phyloP scores from a whole-genome alignment of 1,140 invertebrate genomes.

The Zaprionus capensis region DNA sequence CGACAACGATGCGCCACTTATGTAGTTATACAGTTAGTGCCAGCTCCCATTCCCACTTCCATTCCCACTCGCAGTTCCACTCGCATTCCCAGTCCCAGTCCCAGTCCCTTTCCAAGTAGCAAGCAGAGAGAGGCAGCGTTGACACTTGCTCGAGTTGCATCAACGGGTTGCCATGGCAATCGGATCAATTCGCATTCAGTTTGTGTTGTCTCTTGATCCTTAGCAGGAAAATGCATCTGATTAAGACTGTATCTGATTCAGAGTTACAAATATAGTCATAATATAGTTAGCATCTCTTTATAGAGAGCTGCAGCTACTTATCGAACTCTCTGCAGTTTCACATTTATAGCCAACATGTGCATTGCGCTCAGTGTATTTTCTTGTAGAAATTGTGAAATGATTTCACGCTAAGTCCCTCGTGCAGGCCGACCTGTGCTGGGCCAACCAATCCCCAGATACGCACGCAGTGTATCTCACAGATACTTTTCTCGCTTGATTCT shows the following conservation, averaged over 20 bases:
- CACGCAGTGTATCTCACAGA: conserved; percentile 40
- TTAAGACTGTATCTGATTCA: neutral
- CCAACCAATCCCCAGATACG: conserved; percentile 25
- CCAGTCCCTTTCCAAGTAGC: conserved; percentile 2
- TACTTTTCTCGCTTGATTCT: conserved; percentile 46
- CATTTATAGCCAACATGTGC: neutral
- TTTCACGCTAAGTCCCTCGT: conserved; percentile 27
- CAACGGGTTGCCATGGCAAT: conserved; percentile 55
- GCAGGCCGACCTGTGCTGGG: conserved; percentile 7
- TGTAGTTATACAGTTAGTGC: conserved; percentile 64
- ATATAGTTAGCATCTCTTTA: neutral
- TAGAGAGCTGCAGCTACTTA: neutral
- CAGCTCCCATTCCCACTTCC: neutral
- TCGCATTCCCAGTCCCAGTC: neutral
- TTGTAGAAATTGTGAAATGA: conserved; percentile 24
- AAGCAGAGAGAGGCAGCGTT: conserved; percentile 27
- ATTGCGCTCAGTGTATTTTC: conserved; percentile 20
- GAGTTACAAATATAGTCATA: neutral
- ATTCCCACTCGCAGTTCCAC: conserved; percentile 9
- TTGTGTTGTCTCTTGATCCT: conserved; percentile 40
- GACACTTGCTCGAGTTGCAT: conserved; percentile 50
- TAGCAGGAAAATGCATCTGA: conserved; percentile 57
- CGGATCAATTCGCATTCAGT: conserved; percentile 22
- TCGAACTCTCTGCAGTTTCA: neutral
- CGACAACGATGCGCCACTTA: conserved; percentile 67